A percentile compares a stretch with the other conserved stretches of the same genome.
Conservation (phyloP, 2,113 vertebrate species). For the Oreochromis tanganicae region DNA sequence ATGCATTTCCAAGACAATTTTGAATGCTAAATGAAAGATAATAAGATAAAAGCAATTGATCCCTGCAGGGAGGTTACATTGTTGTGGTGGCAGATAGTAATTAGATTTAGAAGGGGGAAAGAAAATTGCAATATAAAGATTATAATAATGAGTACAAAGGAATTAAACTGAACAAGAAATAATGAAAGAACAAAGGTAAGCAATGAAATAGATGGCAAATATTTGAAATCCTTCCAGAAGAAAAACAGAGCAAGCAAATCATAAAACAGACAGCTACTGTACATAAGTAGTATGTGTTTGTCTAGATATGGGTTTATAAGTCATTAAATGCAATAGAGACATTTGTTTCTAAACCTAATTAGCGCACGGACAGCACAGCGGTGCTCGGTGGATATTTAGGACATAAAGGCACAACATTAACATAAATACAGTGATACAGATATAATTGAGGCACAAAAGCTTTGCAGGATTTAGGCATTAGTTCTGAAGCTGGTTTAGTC, state of each 20-base stretch:
- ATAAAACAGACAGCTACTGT: background rate
- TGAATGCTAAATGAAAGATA: constrained; percentile 18
- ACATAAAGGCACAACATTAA: background rate
- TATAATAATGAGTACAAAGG: background rate
- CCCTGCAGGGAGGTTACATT: background rate
- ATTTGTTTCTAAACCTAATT: background rate
- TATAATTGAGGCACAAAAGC: background rate
- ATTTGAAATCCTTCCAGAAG: background rate
- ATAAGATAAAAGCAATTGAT: background rate
- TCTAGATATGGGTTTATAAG: background rate
- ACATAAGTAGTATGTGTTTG: background rate
- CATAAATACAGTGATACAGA: background rate
- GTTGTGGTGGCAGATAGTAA: background rate
- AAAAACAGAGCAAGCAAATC: background rate
- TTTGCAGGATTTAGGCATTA: background rate
- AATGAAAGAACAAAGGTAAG: background rate
- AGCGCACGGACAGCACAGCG: background rate
- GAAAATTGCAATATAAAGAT: background rate
- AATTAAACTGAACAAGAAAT: background rate
- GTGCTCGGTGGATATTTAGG: background rate
- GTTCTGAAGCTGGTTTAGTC: background rate
- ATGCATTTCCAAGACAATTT: constrained; percentile 5
- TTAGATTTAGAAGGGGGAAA: background rate
- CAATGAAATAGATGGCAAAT: background rate
- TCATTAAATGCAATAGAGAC: background rate